Evolutionary conservation across 1,140 invertebrate genomes (phyloP).

Genomic region (Episyrphus balteatus): DNA sequence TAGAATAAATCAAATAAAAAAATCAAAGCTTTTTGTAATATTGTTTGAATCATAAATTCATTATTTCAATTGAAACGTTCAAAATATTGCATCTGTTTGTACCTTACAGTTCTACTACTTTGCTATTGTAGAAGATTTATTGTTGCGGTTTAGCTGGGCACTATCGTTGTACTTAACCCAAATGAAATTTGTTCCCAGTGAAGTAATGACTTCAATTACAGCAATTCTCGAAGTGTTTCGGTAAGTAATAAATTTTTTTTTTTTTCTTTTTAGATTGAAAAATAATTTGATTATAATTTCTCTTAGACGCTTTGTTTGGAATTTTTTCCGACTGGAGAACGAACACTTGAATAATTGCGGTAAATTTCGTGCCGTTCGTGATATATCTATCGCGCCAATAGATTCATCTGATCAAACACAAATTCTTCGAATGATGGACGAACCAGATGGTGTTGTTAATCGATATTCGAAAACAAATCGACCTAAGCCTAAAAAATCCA

Average conservation of each 20-base stretch:
- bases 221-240: conserved; percentile 92
- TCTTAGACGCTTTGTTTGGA: conserved; percentile 93
- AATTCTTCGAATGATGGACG: conserved; percentile 93
- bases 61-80: too few relatives aligned
- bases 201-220: conserved; percentile 80
- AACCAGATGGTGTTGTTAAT: conserved; percentile 75
- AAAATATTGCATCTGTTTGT: conserved; percentile 23
- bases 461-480: conserved; percentile 49
- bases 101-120: conserved; percentile 95
- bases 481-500: conserved; percentile 39
- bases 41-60: too few relatives aligned
- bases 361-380: conserved; percentile 95
- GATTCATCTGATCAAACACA: conserved; percentile 85
- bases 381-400: conserved; percentile 95
- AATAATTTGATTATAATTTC: background rate
- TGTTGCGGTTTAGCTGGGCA: conserved; percentile 88
- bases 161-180: conserved; percentile 79
- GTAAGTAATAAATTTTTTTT: conserved; percentile 37
- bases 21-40: too few relatives aligned
- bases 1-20: too few relatives aligned
- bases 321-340: conserved; percentile 98
- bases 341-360: conserved; percentile 99
- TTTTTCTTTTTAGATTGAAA: too few relatives aligned
- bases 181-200: conserved; percentile 62
- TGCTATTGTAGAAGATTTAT: conserved; percentile 91